Conservation (phyloP, 2,797 vertebrate genomes). For the Typhlichthys eigenmanni region DNA sequence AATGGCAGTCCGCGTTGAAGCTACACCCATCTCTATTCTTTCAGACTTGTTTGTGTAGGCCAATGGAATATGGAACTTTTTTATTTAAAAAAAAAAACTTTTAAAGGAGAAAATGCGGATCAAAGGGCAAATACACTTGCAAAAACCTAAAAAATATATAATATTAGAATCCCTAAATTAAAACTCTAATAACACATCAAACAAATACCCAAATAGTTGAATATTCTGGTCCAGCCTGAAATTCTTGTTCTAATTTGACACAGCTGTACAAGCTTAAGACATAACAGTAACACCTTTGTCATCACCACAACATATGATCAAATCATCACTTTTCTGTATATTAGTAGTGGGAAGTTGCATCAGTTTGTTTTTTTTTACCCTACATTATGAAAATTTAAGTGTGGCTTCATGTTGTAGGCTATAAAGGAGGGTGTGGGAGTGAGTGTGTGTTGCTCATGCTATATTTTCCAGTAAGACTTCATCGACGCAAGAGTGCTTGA, state of each 20-base stretch:
- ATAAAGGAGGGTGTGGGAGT: slow-evolving; percentile 12
- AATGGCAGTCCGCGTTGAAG: too few relatives aligned
- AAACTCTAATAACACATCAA: too few relatives aligned
- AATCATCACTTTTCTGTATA: slow-evolving; percentile 23
- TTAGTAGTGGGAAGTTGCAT: slow-evolving; percentile 16
- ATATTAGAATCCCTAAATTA: too few relatives aligned
- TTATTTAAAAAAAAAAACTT: too few relatives aligned
- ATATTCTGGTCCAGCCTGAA: slow-evolving; percentile 23
- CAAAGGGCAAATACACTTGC: too few relatives aligned
- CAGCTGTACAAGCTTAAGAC: slow-evolving; percentile 10
- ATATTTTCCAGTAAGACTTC: slow-evolving; percentile 54
- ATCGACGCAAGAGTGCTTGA: slow-evolving; percentile 42
- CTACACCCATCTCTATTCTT: too few relatives aligned
- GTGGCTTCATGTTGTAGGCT: slow-evolving; percentile 17
- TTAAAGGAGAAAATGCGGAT: too few relatives aligned
- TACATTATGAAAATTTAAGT: slow-evolving; percentile 14
- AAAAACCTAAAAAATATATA: too few relatives aligned
- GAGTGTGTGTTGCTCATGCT: slow-evolving; percentile 28
- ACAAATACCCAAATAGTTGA: too few relatives aligned
- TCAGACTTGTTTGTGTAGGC: too few relatives aligned
- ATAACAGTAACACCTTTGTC: slow-evolving; percentile 13
- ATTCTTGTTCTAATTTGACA: slow-evolving; percentile 30
- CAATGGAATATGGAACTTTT: too few relatives aligned
- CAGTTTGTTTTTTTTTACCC: background rate
- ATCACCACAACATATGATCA: slow-evolving; percentile 22